Evolutionary conservation across 1,140 invertebrate genomes (phyloP), one percentile per base, ranked within the genome.

Genomic region (Tetramorium alpestre): DNA sequence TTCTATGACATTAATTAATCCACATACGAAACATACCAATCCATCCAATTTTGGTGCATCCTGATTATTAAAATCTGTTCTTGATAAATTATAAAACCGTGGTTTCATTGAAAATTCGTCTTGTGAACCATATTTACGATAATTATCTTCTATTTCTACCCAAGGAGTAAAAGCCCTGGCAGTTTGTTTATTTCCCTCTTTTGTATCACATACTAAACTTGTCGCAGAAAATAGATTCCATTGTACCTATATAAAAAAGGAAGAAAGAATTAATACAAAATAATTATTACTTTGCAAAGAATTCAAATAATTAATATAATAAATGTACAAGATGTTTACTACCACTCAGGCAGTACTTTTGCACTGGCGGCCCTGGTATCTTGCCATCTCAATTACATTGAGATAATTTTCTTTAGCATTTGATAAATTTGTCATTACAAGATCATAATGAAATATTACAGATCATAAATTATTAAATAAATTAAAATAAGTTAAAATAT

Each of bases 21-120:
- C 0, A 64, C 33, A 67, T 58, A 2, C 11, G 1, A 75, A 76
- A 92, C 91, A 93, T 91, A 97, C 97, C 93, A 99, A 95, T 33
- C 99, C 99, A 96, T 99, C 99, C 54, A 99, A 95, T 95, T 99
- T 99, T 4, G 98, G 98, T 33, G 97, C 96, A 91, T 98, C 97
- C 90, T 97, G 95, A 94, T 97, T 98, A 94, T 97, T 98, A 73
- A 97, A 96, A 90, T 98, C 97, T 44, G 96, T 94, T 88, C 96
- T 97, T 4, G 97, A 98, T 4, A 99, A 95, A 81, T 97, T 97
- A 92, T 99, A 99, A 95, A 99, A 99, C 91, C 97, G 96, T n/a
- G 98, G 98, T 91, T 97, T 97, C 96, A 98, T 97, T n/a, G 97
- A 96, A 56, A 96, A 96, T 92, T 98, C 97, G 86, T 98, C 97